Evolutionary conservation across 2,113 vertebrate genomes (phyloP), one percentile per base, ranked within the genome.

Genomic region (Gallinago paraguaiae): DNA sequence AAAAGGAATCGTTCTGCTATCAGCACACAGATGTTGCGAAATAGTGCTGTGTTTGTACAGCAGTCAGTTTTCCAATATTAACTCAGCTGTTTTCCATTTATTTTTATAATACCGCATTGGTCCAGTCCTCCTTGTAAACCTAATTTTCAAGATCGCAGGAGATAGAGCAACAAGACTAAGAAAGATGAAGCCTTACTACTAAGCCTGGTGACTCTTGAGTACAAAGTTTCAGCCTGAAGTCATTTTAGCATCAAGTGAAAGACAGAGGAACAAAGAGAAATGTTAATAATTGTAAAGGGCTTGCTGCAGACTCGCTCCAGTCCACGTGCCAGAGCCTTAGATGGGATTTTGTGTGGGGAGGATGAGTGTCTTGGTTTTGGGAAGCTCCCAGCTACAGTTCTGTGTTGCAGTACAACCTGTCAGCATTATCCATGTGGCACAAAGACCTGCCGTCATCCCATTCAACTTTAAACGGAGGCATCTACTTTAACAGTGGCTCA

Each of bases 61-160:
- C 63, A 70, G 48, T 59, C 64, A 69, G 19, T 76, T 95, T 94
- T 93, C 87, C 59, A 68, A 33, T 95, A 93, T 83, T 90, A 85
- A 57, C 76, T 82, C 93, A 92, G 63, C 90, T 97, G 90, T 96
- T 97, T 95, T 92, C 67, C 59, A 37, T 64, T 84, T 93, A 83
- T 83, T 96, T 96, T 95, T 93, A 92, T 94, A 88, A 94, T 90
- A 71, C 60, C 61, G n/a, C 37, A 35, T 81, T 41, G 25, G 54
- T 95, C 82, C 59, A 85, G 43, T 94, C 48, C 30, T 94, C 51
- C 39, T 83, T 92, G 70, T 95, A 95, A 95, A 77, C 28, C 63
- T 90, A 77, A 96, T 96, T 95, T 94, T 93, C 84, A 96, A 93
- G 94, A 69, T 91, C 60, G 43, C n/a, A 63, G 27, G 65, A 86